A percentile compares a stretch with the other conserved stretches of the same genome.
Conservation (phyloP, 1,140 invertebrate species). For the Mamestra configurata region DNA sequence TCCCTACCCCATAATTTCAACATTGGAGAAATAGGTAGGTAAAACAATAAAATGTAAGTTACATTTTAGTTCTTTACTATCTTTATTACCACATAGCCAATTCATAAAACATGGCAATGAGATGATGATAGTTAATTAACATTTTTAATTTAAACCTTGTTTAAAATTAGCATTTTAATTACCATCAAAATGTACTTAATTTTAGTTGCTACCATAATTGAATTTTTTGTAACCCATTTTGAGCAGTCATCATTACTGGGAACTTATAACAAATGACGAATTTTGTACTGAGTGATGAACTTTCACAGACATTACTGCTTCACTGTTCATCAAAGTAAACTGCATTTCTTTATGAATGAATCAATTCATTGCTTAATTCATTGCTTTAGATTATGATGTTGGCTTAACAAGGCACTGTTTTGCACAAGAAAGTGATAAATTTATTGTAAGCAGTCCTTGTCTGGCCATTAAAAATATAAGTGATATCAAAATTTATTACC, state of each 20-base stretch:
- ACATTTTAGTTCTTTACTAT: no score
- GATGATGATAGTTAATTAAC: no score
- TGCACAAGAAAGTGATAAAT: not conserved
- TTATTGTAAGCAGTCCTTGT: slow-evolving; percentile 1
- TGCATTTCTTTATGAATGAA: not conserved
- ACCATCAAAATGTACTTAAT: not conserved
- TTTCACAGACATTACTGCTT: not conserved
- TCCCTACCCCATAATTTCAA: no score
- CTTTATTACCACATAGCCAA: no score
- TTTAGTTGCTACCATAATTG: no score
- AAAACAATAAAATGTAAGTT: no score
- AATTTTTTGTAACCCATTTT: not conserved
- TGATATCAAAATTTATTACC: slow-evolving; percentile 78
- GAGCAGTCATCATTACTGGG: not conserved
- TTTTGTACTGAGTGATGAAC: not conserved
- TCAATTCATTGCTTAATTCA: not conserved
- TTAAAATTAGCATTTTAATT: slow-evolving; percentile 1
- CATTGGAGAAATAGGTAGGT: no score
- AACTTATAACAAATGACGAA: not conserved
- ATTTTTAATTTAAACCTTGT: not conserved
- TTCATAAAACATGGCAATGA: no score
- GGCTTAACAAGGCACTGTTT: not conserved
- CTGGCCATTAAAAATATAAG: slow-evolving; percentile 2
- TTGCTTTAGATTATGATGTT: not conserved
- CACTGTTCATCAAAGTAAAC: not conserved